Evolutionary conservation across 2,113 vertebrate species (phyloP).

Genomic region (Ariopsis seemanni): DNA sequence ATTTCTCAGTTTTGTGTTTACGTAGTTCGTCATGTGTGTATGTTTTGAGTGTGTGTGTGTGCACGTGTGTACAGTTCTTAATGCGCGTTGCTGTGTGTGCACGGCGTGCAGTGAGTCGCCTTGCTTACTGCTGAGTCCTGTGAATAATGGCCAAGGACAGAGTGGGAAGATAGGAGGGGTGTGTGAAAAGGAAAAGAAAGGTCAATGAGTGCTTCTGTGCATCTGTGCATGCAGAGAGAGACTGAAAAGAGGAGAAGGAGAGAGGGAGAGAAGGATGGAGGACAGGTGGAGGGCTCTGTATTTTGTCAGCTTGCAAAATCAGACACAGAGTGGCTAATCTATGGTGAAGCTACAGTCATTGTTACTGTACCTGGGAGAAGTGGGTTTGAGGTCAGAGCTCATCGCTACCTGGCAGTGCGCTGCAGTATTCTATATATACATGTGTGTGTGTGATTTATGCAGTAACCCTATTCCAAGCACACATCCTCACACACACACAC

Average conservation of each 20-base stretch:
- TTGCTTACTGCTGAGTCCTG: constrained; percentile 73
- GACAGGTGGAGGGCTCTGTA: constrained; percentile 22
- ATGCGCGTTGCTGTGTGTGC: constrained; percentile 28
- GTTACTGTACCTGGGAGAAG: constrained; percentile 34
- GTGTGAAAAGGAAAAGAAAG: constrained; percentile 45
- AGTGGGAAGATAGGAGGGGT: constrained; percentile 45
- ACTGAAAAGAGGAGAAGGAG: not conserved
- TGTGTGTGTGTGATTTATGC: constrained; percentile 31
- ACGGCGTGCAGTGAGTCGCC: constrained; percentile 63
- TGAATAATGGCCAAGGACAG: constrained; percentile 66
- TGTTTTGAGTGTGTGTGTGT: not conserved
- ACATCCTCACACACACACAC: not conserved
- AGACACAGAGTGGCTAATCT: constrained; percentile 32
- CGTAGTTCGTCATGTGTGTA: not conserved
- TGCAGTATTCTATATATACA: constrained; percentile 30
- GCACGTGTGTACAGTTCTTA: not conserved
- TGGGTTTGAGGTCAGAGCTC: constrained; percentile 31
- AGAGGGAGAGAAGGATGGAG: constrained; percentile 21
- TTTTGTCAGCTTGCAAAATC: constrained; percentile 42
- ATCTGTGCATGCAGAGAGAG: constrained; percentile 24
- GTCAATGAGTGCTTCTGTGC: constrained; percentile 21
- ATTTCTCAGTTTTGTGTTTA: not conserved
- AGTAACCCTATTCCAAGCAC: not conserved
- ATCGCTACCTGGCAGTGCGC: constrained; percentile 41
- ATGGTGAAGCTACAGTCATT: constrained; percentile 33